phyloP scores from a whole-genome alignment of 2,113 vertebrate species.

The Cavia porcellus region DNA sequence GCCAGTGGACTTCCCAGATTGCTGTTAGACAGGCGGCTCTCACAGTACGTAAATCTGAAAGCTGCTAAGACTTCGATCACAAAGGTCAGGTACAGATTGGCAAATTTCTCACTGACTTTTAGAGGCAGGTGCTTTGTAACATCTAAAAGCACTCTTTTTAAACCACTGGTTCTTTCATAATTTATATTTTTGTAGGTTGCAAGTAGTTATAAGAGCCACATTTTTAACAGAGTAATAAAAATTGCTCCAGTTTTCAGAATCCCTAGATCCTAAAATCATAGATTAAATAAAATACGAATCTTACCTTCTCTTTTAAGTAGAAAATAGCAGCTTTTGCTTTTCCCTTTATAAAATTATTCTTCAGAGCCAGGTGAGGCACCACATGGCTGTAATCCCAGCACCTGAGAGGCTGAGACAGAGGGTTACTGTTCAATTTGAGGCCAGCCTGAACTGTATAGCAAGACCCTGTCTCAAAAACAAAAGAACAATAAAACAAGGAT shows the following conservation, averaged over 20 bases:
- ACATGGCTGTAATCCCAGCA: neutral
- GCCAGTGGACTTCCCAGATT: neutral
- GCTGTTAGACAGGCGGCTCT: neutral
- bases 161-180: neutral
- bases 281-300: conserved; percentile 45
- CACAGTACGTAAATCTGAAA: neutral
- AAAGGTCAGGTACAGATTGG: conserved; percentile 18
- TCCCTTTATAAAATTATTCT: conserved; percentile 34
- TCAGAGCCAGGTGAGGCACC: neutral
- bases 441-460: neutral
- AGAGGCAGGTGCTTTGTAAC: neutral
- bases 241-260: conserved; percentile 29
- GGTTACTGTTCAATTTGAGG: neutral
- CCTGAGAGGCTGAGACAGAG: neutral
- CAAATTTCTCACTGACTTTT: conserved; percentile 2
- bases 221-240: conserved; percentile 44
- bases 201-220: neutral
- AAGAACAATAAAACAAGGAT: neutral
- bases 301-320: conserved; percentile 44
- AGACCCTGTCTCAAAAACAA: neutral
- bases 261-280: conserved; percentile 51
- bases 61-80: neutral
- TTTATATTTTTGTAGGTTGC: neutral
- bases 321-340: conserved; percentile 63
- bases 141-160: conserved; percentile 38